Conservation (phyloP, 2,113 vertebrate species). For the Syngnathus floridae region DNA sequence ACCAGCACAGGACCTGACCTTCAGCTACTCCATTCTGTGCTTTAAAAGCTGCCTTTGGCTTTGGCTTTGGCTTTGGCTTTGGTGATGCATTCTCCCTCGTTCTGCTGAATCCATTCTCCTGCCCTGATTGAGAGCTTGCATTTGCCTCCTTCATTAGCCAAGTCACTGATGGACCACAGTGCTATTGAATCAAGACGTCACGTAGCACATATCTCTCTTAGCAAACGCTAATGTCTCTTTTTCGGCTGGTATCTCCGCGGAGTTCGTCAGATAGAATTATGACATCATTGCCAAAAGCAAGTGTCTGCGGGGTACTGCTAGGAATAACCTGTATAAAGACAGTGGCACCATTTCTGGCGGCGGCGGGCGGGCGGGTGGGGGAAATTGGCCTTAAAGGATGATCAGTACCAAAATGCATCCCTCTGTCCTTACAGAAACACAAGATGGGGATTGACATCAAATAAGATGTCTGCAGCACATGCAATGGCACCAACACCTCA, state of each 20-base stretch:
- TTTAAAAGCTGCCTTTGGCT: slow-evolving; percentile 3
- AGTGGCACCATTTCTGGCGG: slow-evolving; percentile 58
- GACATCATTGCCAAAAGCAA: slow-evolving; percentile 74
- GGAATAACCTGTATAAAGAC: slow-evolving; percentile 67
- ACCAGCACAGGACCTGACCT: slow-evolving; percentile 21
- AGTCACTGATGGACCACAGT: slow-evolving; percentile 31
- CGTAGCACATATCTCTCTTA: slow-evolving; percentile 24
- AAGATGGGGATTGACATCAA: background rate
- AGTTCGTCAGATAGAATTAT: slow-evolving; percentile 76
- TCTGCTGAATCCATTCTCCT: slow-evolving; percentile 1
- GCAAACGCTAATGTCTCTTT: slow-evolving; percentile 42
- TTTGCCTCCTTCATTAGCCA: slow-evolving; percentile 29
- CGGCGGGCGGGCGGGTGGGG: background rate
- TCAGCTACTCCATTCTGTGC: slow-evolving; percentile 8
- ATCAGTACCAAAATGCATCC: background rate
- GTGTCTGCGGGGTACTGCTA: slow-evolving; percentile 62
- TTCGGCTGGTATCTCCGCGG: slow-evolving; percentile 59
- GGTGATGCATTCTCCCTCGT: slow-evolving; percentile 3
- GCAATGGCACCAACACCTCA: slow-evolving; percentile 32
- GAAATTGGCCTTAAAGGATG: background rate
- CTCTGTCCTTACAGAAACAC: background rate
- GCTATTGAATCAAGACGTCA: slow-evolving; percentile 44
- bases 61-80: background rate
- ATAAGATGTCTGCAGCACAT: background rate
- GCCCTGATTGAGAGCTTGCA: slow-evolving; percentile 21